Evolutionary conservation across 2,888 invertebrate genomes (phyloP).

Genomic region (Scaptomyza tumidula): DNA sequence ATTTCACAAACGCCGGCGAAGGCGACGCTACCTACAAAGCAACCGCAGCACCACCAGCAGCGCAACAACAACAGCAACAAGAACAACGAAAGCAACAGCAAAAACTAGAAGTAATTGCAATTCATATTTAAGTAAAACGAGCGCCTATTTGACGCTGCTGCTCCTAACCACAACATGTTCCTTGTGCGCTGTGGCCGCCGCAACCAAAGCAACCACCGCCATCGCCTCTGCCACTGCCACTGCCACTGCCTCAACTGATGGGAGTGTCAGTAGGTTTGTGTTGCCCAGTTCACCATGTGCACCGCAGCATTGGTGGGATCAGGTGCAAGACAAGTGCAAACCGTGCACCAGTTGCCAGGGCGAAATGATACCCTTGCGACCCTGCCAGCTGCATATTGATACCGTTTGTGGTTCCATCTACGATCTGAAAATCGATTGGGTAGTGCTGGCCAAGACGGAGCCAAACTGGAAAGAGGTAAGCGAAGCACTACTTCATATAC

Average conservation of each 20-base stretch:
- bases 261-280: conserved; percentile 11
- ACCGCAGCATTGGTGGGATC: conserved; percentile 89
- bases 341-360: conserved; percentile 90
- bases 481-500: conserved; percentile 5
- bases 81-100: conserved; percentile 15
- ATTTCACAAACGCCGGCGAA: conserved; percentile 65
- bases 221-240: conserved; percentile 6
- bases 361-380: conserved; percentile 88
- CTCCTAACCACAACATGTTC: conserved; percentile 82
- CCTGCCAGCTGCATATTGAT: conserved; percentile 91
- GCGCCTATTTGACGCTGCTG: conserved; percentile 72
- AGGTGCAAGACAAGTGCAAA: conserved; percentile 87
- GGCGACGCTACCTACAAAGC: conserved; percentile 36
- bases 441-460: conserved; percentile 85
- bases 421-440: conserved; percentile 88
- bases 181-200: conserved; percentile 73
- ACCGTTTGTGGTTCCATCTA: conserved; percentile 90
- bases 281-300: conserved; percentile 83
- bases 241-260: conserved; percentile 1
- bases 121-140: conserved; percentile 38
- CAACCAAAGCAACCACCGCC: conserved; percentile 47
- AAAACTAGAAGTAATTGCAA: conserved; percentile 21
- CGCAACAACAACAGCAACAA: conserved; percentile 22
- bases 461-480: conserved; percentile 84
- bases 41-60: conserved; percentile 21